These are phyloP conservation scores for Anastrepha obliqua DNA, from an alignment of 1,140 invertebrate species.

Conservation along the genomic window DNA sequence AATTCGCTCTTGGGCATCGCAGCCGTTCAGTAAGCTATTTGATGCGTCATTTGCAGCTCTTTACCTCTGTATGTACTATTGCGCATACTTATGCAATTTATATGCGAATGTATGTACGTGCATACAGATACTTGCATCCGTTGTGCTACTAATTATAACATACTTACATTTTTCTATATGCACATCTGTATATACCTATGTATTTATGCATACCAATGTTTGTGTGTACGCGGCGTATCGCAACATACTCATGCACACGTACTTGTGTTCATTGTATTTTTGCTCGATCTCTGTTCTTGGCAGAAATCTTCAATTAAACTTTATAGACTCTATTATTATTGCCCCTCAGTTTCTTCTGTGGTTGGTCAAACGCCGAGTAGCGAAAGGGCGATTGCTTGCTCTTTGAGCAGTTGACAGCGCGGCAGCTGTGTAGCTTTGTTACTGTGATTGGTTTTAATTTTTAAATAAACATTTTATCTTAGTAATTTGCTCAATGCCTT, in stretches of 20 bases:
- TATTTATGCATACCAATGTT: not conserved
- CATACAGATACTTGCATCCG: not conserved
- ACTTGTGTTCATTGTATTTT: not conserved
- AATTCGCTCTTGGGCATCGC: not conserved
- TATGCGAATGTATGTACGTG: not conserved
- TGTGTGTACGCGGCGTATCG: not conserved
- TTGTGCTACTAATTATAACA: not conserved
- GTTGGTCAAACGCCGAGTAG: not conserved
- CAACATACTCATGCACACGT: not conserved
- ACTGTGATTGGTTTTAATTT: not conserved
- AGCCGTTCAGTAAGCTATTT: not conserved
- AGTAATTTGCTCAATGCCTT: not conserved
- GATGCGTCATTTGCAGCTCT: constrained; percentile 23
- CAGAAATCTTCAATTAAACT: constrained; percentile 45
- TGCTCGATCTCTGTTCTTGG: constrained; percentile 33
- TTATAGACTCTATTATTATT: not conserved
- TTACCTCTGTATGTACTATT: not conserved
- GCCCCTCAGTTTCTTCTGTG: not conserved
- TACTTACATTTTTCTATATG: not conserved
- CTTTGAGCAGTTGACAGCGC: not conserved
- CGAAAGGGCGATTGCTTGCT: not conserved
- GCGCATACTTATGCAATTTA: not conserved
- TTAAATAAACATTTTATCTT: constrained; percentile 26
- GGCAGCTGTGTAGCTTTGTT: not conserved
- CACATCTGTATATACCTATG: not conserved